Evolutionary conservation across 2,797 vertebrate genomes (phyloP).

Genomic region (Nasua narica): DNA sequence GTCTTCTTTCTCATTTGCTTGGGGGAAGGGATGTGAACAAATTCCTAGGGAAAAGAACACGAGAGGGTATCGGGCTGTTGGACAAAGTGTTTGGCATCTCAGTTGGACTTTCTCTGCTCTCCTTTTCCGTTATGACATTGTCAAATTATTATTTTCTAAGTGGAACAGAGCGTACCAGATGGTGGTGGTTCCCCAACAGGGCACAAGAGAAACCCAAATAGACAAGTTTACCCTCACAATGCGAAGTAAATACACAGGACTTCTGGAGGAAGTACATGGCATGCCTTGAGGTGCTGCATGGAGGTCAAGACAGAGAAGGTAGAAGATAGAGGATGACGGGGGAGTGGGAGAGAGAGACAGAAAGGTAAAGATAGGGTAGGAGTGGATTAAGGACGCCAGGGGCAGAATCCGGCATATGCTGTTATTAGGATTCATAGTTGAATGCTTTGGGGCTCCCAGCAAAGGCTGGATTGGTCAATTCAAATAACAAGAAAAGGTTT

Average conservation of each 20-base stretch:
- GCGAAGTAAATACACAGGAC: background rate
- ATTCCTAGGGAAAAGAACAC: too few species aligned
- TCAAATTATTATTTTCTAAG: background rate
- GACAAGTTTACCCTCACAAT: background rate
- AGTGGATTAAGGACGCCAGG: background rate
- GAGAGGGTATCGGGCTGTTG: background rate
- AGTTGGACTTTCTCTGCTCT: background rate
- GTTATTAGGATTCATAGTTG: background rate
- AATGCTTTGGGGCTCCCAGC: background rate
- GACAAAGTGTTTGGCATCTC: background rate
- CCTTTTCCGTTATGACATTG: background rate
- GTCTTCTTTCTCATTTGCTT: background rate
- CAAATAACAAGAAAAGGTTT: background rate
- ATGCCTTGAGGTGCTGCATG: background rate
- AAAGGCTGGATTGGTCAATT: background rate
- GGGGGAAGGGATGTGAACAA: background rate
- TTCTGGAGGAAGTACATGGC: background rate
- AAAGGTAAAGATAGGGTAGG: background rate
- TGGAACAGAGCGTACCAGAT: background rate
- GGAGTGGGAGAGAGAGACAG: background rate
- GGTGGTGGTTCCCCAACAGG: background rate
- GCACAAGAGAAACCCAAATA: background rate
- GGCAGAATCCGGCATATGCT: background rate
- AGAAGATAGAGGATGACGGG: background rate
- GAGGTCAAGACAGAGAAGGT: background rate